A percentile compares a stretch with the other conserved stretches of the same genome.
Conservation (phyloP, 2,113 vertebrate genomes). For the Progne subis region DNA sequence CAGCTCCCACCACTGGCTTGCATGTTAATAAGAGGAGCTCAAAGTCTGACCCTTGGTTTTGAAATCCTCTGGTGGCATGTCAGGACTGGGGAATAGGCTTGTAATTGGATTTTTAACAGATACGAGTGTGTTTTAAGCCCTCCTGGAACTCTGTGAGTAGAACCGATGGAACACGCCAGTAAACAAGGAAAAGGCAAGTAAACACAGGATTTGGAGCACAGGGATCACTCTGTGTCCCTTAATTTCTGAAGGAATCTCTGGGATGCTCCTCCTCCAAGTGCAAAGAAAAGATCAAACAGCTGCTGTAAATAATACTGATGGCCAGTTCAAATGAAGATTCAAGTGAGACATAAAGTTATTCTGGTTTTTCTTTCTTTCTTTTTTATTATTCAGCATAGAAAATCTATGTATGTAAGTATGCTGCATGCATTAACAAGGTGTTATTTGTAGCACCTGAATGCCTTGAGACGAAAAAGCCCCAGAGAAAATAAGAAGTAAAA, state of each 20-base stretch:
- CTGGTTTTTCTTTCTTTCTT: background rate
- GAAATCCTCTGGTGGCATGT: background rate
- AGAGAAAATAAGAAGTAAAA: background rate
- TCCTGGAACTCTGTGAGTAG: background rate
- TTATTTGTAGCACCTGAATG: background rate
- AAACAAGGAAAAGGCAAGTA: background rate
- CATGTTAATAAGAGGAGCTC: background rate
- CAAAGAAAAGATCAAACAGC: background rate
- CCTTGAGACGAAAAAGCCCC: background rate
- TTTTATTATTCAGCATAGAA: background rate
- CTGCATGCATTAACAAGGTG: background rate
- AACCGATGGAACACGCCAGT: background rate
- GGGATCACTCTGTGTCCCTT: too few relatives aligned
- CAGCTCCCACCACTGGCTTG: background rate
- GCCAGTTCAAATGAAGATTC: background rate
- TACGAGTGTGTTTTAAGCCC: background rate
- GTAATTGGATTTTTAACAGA: background rate
- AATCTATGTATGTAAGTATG: background rate
- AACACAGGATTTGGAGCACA: background rate
- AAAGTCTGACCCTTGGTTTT: background rate
- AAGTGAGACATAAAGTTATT: background rate
- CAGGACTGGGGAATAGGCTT: background rate
- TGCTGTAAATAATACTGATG: background rate
- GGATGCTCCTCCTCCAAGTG: background rate
- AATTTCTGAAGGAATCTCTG: background rate